Percentiles rank a stretch among this genome's conserved stretches.
These are phyloP conservation scores for Calephelis nemesis DNA, from an alignment of 1,140 invertebrate species.

Conservation along the genomic window DNA sequence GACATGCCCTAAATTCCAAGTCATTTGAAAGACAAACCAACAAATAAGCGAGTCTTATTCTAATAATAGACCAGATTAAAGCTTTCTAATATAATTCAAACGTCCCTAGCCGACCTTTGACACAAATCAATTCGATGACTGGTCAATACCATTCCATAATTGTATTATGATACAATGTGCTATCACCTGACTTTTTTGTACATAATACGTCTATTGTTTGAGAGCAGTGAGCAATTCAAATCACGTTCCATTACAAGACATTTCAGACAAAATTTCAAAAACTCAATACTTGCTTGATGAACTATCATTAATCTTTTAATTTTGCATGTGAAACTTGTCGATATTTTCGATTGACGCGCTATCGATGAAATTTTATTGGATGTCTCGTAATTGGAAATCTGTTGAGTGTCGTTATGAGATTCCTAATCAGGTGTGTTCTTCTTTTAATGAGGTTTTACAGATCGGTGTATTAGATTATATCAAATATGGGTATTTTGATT, in stretches of 20 bases:
- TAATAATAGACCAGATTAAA: constrained; percentile 56
- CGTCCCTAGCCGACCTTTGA: constrained; percentile 44
- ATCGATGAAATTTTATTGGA: constrained; percentile 24
- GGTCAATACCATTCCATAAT: constrained; percentile 50
- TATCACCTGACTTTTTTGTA: constrained; percentile 50
- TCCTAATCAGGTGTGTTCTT: constrained; percentile 10
- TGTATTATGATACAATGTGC: constrained; percentile 45
- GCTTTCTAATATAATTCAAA: constrained; percentile 45
- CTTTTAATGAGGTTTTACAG: constrained; percentile 10
- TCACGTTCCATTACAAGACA: constrained; percentile 28
- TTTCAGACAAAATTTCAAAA: constrained; percentile 24
- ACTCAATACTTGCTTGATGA: constrained; percentile 27
- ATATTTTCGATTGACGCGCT: constrained; percentile 11
- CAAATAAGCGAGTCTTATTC: constrained; percentile 38
- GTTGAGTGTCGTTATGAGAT: constrained; percentile 5
- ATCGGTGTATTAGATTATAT: constrained; percentile 13
- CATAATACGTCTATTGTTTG: constrained; percentile 65
- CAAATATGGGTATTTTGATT: constrained; percentile 14
- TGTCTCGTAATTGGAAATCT: constrained; percentile 21
- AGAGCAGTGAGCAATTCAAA: constrained; percentile 41
- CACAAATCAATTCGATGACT: constrained; percentile 58
- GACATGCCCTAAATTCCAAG: constrained; percentile 24
- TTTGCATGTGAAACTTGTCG: constrained; percentile 18
- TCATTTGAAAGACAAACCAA: constrained; percentile 34
- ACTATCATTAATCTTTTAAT: constrained; percentile 23